Percentiles rank a stretch among this genome's conserved stretches.
phyloP scores from a whole-genome alignment of 2,113 vertebrate species.

The Entomyzon cyanotis region DNA sequence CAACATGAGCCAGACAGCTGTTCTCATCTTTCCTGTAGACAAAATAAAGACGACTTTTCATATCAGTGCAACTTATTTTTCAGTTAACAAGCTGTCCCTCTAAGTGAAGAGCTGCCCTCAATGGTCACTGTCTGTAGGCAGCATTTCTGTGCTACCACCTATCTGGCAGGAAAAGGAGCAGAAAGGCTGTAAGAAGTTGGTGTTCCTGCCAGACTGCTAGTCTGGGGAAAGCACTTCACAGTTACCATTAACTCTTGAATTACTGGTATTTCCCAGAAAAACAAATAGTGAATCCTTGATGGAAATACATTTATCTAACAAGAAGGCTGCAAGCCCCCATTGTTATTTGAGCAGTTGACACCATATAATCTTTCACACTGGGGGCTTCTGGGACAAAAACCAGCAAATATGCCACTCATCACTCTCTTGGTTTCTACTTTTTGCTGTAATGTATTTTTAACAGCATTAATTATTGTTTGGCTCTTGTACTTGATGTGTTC shows the following conservation, averaged over 20 bases:
- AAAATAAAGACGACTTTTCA: conserved; percentile 44
- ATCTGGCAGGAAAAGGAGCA: neutral
- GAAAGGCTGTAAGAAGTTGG: neutral
- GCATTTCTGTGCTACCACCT: neutral
- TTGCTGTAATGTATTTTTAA: conserved; percentile 18
- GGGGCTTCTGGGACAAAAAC: neutral
- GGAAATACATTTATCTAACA: neutral
- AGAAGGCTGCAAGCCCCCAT: neutral
- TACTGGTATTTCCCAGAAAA: neutral
- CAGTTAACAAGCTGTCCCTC: neutral
- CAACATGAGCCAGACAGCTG: conserved; percentile 17
- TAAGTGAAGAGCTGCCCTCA: neutral
- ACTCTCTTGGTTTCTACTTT: neutral
- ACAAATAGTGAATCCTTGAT: neutral
- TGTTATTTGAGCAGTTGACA: neutral
- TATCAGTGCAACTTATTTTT: neutral
- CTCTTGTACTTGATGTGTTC: neutral
- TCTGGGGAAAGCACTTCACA: neutral
- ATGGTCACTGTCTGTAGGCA: neutral
- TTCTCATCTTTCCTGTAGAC: conserved; percentile 14
- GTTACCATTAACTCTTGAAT: neutral
- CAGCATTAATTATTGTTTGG: conserved; percentile 26
- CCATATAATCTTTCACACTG: neutral
- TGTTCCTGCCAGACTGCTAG: neutral
- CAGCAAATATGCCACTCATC: neutral